Conservation (phyloP, 2,797 vertebrate species). For the Phrynocephalus guinanensis region DNA sequence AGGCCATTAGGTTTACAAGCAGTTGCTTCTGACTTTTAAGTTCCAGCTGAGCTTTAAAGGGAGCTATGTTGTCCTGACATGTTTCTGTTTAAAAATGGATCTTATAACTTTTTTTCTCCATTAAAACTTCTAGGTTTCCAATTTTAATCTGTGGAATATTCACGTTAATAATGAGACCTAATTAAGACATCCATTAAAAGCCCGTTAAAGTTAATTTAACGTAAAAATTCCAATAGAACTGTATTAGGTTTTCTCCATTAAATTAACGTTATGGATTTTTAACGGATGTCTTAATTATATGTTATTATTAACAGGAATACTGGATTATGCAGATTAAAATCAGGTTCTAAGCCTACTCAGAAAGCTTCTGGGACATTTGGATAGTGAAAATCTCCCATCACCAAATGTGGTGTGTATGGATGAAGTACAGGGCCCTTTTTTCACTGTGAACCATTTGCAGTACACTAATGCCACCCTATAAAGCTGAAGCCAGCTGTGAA, state of each 20-base stretch:
- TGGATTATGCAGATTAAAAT: slow-evolving; percentile 84
- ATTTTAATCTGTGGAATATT: slow-evolving; percentile 87
- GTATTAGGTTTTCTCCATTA: slow-evolving; percentile 90
- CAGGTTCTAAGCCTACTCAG: slow-evolving; percentile 76
- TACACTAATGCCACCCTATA: slow-evolving; percentile 61
- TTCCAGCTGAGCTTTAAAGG: not conserved
- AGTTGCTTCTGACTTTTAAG: not conserved
- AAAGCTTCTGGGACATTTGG: slow-evolving; percentile 73
- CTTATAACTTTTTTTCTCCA: slow-evolving; percentile 79
- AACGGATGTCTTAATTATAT: slow-evolving; percentile 89
- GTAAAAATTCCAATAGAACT: slow-evolving; percentile 89
- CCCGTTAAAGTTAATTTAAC: slow-evolving; percentile 90
- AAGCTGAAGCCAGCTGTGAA: slow-evolving; percentile 69
- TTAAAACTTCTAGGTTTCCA: slow-evolving; percentile 81
- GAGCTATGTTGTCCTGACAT: slow-evolving; percentile 16
- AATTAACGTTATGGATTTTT: slow-evolving; percentile 90
- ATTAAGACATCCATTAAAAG: slow-evolving; percentile 90
- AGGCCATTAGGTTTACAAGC: slow-evolving; percentile 36
- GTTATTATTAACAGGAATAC: slow-evolving; percentile 86
- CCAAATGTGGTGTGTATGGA: slow-evolving; percentile 61
- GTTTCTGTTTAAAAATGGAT: slow-evolving; percentile 71
- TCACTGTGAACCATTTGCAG: slow-evolving; percentile 55
- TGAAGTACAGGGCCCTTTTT: slow-evolving; percentile 57
- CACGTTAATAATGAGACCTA: slow-evolving; percentile 88
- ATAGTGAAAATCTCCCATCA: slow-evolving; percentile 59